Percentiles rank a stretch among this genome's conserved stretches.
These are phyloP conservation scores for Palythoa grandis DNA, from an alignment of 92 coral and sea anemone genomes.

Conservation along the genomic window DNA sequence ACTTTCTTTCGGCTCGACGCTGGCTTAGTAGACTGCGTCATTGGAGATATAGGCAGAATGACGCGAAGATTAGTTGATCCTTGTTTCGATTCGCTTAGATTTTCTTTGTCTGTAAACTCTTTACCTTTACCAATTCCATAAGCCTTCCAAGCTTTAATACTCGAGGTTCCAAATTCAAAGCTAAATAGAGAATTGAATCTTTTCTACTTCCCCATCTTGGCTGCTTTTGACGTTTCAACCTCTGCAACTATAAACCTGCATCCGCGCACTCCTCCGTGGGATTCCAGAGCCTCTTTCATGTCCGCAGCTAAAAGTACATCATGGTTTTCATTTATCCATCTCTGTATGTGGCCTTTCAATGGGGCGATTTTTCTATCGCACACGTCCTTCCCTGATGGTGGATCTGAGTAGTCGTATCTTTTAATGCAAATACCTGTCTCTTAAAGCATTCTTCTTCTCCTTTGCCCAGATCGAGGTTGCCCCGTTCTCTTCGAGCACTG, in stretches of 20 bases:
- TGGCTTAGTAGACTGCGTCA: not conserved
- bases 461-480: conserved; percentile 30
- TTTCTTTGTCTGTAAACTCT: not conserved
- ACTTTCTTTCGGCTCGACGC: not conserved
- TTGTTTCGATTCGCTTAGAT: not conserved
- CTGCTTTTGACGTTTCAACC: no score
- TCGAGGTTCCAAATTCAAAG: not conserved
- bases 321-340: conserved; percentile 28
- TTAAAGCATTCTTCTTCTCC: conserved; percentile 11
- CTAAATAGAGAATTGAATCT: no score
- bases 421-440: not conserved
- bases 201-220: no score
- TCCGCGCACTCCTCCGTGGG: conserved; percentile 3
- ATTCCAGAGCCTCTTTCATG: conserved; percentile 26
- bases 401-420: not conserved
- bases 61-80: not conserved
- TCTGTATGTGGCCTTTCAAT: conserved; percentile 15
- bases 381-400: not conserved
- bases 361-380: conserved; percentile 15
- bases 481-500: conserved; percentile 26
- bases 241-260: conserved; percentile 12
- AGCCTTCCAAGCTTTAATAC: not conserved
- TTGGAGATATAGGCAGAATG: not conserved
- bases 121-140: not conserved
- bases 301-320: conserved; percentile 9